Base-by-base conservation (phyloP, 92 coral and sea anemone species). In the Phenganax marumi region DNA sequence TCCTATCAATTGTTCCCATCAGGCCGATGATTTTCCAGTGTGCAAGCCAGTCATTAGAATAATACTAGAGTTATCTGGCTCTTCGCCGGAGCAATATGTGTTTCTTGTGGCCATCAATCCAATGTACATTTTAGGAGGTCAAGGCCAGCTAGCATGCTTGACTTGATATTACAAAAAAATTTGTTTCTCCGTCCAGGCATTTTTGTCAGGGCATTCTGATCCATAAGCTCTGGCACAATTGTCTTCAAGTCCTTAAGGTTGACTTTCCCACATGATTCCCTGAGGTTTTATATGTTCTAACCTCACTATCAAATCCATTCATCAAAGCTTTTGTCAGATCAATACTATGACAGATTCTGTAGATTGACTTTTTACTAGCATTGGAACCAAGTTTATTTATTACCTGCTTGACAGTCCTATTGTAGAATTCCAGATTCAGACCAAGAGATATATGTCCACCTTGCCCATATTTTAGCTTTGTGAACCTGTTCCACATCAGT, bases 401-500 rank as follows among this genome's bases (percentile, higher is more conserved):
- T 62, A 43, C 69, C 24, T 62, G 69, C 69, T 62, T 62, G 26
- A 62, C 69, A 18, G 69, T 62, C 43, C 43, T 70, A 16, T 70
- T 70, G 75, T 70, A 70, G 52, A 70, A 70, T 18, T 70, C 75
- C 52, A 70, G 75, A 52, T 70, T 70, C 16, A 70, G 43, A 70
- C 43, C 75, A 70, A 11, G 75, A 70, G 50, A 16, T 1, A 70
- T 18, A 16, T 70, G 75, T 70, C 75, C 75, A 26, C 9, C 75
- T 2, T 70, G 75, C 5, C 75, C 75, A 70, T 50, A 52, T 70
- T 43, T 70, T 13, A 70, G 13, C 4, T 70, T 70, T 7, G 75
- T 70, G 16, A 70, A 70, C n/a, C 75, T 70, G 75, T 70, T 70
- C 75, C 75, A 70, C 25, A 70, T 70, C 75, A 70, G 75, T 70